These are phyloP conservation scores for Strix uralensis DNA, from an alignment of 2,113 vertebrate species.

Conservation along the genomic window DNA sequence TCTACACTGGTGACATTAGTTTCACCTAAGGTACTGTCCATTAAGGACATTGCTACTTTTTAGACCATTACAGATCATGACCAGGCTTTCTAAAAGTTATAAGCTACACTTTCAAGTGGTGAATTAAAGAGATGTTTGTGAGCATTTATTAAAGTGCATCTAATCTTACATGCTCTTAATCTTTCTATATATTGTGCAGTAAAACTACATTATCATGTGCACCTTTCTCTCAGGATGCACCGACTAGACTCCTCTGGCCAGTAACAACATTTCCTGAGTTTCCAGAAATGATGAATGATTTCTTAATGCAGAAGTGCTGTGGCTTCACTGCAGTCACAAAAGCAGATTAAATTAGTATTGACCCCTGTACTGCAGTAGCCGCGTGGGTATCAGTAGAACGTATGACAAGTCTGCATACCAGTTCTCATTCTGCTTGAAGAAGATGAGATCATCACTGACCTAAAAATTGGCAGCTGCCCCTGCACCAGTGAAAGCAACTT, in stretches of 20 bases:
- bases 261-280: slow-evolving; percentile 30
- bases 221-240: not conserved
- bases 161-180: not conserved
- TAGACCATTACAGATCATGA: not conserved
- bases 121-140: not conserved
- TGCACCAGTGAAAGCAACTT: slow-evolving; percentile 27
- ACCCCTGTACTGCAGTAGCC: slow-evolving; percentile 41
- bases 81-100: not conserved
- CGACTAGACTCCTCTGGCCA: not conserved
- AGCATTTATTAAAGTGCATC: slow-evolving; percentile 32
- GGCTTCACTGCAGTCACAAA: slow-evolving; percentile 53
- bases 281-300: slow-evolving; percentile 55
- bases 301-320: slow-evolving; percentile 39
- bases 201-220: slow-evolving; percentile 1
- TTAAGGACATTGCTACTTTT: not conserved
- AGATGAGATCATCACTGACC: slow-evolving; percentile 65
- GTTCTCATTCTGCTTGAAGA: slow-evolving; percentile 41
- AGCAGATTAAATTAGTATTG: slow-evolving; percentile 67
- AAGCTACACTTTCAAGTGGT: not conserved
- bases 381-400: not conserved
- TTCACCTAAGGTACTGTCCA: not conserved
- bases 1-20: not conserved
- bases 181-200: not conserved
- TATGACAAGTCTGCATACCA: not conserved
- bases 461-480: slow-evolving; percentile 64